Percentiles rank a stretch among this genome's conserved stretches.
These are phyloP conservation scores for Holothuria scabra DNA, from an alignment of 53 echinoderm and acorn worm species.

Conservation along the genomic window DNA sequence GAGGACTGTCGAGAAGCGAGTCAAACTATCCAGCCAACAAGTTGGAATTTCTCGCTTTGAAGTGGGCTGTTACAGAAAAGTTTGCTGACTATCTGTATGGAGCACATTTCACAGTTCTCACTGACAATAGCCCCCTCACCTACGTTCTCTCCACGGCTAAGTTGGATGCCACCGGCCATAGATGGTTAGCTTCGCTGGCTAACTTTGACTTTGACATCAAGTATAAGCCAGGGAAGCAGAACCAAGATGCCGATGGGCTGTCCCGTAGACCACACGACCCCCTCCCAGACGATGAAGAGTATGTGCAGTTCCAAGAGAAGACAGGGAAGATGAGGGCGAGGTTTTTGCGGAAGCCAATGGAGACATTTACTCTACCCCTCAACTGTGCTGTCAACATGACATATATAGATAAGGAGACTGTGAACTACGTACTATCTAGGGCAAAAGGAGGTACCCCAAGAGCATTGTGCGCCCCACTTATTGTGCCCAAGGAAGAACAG, in stretches of 20 bases:
- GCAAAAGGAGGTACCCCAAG: too few species aligned
- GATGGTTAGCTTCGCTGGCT: constrained; percentile 69
- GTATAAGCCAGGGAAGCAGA: constrained; percentile 61
- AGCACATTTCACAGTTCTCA: constrained; percentile 54
- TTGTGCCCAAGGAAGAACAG: too few species aligned
- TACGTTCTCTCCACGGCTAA: constrained; percentile 68
- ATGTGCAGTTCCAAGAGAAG: neutral
- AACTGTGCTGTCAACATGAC: too few species aligned
- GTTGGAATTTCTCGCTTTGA: constrained; percentile 63
- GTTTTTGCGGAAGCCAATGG: neutral
- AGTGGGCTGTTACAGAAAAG: constrained; percentile 73
- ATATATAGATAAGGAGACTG: too few species aligned
- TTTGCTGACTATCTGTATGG: constrained; percentile 69
- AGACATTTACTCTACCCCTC: too few species aligned
- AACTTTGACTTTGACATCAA: constrained; percentile 13
- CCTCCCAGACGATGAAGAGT: constrained; percentile 27
- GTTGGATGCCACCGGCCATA: constrained; percentile 61
- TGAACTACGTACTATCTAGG: too few species aligned
- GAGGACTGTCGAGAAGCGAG: constrained; percentile 60
- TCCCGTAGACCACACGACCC: constrained; percentile 34
- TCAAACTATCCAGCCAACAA: constrained; percentile 64
- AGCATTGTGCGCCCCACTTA: too few species aligned
- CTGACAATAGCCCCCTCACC: constrained; percentile 66
- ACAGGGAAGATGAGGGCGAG: neutral
- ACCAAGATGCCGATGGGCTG: constrained; percentile 62